phyloP scores from a whole-genome alignment of 2,888 invertebrate species.

The Tanypteryx hageni region DNA sequence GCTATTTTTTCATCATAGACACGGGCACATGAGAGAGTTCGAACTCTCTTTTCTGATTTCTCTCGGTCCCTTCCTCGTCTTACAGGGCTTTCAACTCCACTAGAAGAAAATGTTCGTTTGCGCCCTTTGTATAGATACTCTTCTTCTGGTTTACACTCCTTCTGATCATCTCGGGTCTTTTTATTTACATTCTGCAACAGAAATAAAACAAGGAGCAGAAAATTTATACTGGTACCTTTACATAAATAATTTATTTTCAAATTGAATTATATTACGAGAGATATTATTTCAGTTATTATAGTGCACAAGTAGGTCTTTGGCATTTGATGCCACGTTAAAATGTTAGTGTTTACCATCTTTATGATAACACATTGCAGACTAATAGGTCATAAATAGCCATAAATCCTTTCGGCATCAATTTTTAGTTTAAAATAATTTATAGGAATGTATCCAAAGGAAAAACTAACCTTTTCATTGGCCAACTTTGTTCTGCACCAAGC shows the following conservation, averaged over 20 bases:
- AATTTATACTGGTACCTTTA: no score
- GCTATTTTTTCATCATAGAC: constrained; percentile 51
- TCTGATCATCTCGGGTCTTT: not conserved
- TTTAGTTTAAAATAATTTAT: no score
- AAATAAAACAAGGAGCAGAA: not conserved
- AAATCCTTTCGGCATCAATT: not conserved
- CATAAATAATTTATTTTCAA: no score
- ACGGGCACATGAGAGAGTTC: constrained; percentile 44
- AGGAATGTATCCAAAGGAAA: not conserved
- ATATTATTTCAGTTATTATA: no score
- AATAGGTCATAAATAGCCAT: not conserved
- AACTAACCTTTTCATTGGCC: constrained; percentile 4
- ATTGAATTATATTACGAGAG: no score
- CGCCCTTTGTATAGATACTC: constrained; percentile 5
- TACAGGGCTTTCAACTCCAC: constrained; percentile 21
- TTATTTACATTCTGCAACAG: constrained; percentile 28
- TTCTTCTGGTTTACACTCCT: not conserved
- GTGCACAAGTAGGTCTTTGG: no score
- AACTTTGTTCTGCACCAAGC: constrained; percentile 50
- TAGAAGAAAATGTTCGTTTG: constrained; percentile 47
- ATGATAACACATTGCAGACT: not conserved
- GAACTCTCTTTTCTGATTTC: constrained; percentile 21
- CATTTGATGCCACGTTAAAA: not conserved
- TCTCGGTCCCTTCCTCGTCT: constrained; percentile 24
- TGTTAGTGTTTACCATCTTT: not conserved